These are phyloP conservation scores for Equus quagga DNA, from an alignment of 2,113 vertebrate genomes.

Conservation along the genomic window DNA sequence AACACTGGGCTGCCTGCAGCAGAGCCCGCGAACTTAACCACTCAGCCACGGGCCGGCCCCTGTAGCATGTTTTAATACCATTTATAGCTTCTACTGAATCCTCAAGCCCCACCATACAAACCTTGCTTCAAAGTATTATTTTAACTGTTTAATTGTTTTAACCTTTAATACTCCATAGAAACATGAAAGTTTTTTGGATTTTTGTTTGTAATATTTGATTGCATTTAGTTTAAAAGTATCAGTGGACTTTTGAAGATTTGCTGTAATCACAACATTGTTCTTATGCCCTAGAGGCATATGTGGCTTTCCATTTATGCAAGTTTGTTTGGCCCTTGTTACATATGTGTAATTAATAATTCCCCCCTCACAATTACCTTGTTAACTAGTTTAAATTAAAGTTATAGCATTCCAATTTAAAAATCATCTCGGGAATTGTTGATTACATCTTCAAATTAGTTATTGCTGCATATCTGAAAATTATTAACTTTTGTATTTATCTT, in stretches of 20 bases:
- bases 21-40: too few relatives aligned
- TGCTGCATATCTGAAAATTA: neutral
- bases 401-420: neutral
- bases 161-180: neutral
- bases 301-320: neutral
- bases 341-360: neutral
- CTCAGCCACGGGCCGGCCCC: too few relatives aligned
- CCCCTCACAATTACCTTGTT: neutral
- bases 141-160: neutral
- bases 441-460: constrained; percentile 8
- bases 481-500: neutral
- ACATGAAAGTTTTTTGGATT: neutral
- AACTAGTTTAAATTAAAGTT: neutral
- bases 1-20: too few relatives aligned
- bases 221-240: neutral
- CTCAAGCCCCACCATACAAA: neutral
- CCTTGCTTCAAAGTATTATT: neutral
- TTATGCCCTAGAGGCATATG: neutral
- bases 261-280: neutral
- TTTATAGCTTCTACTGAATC: neutral
- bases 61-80: neutral
- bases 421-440: neutral
- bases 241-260: neutral
- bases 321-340: neutral
- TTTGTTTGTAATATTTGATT: neutral